Conservation (phyloP, 2,888 invertebrate genomes). For the Cosmia trapezina region DNA sequence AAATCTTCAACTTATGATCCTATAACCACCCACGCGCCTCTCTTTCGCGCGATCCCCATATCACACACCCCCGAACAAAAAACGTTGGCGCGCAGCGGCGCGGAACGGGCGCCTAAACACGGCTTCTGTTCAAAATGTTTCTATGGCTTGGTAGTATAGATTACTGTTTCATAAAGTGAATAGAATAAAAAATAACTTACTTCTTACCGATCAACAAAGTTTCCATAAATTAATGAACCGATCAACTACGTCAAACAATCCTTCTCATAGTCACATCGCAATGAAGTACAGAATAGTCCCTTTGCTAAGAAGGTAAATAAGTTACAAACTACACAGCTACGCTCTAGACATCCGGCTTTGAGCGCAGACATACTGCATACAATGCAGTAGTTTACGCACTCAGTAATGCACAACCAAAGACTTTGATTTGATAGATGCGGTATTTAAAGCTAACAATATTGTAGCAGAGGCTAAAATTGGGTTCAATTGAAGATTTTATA, state of each 20-base stretch:
- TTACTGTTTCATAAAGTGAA: too few relatives aligned
- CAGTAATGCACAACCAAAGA: background rate
- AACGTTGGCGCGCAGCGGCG: too few relatives aligned
- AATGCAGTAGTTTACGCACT: constrained; percentile 5
- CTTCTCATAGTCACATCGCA: background rate
- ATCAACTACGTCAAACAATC: background rate
- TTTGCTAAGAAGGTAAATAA: constrained; percentile 39
- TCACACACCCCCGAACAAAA: too few relatives aligned
- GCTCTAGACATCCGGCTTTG: constrained; percentile 47
- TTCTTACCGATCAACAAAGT: background rate
- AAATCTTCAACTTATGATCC: background rate
- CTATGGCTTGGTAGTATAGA: too few relatives aligned
- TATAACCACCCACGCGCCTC: too few relatives aligned
- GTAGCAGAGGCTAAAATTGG: background rate
- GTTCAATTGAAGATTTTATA: background rate
- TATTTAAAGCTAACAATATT: background rate
- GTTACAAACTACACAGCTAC: constrained; percentile 29
- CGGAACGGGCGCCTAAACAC: too few relatives aligned
- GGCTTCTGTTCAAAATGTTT: too few relatives aligned
- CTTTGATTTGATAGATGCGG: background rate
- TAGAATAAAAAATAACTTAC: background rate
- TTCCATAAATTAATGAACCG: background rate
- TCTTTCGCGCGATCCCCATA: too few relatives aligned
- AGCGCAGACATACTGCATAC: constrained; percentile 21
- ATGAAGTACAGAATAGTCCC: constrained; percentile 43